A percentile compares a stretch with the other conserved stretches of the same genome.
phyloP scores from a whole-genome alignment of 1,140 invertebrate genomes.

The Rhyacophila brunnea region DNA sequence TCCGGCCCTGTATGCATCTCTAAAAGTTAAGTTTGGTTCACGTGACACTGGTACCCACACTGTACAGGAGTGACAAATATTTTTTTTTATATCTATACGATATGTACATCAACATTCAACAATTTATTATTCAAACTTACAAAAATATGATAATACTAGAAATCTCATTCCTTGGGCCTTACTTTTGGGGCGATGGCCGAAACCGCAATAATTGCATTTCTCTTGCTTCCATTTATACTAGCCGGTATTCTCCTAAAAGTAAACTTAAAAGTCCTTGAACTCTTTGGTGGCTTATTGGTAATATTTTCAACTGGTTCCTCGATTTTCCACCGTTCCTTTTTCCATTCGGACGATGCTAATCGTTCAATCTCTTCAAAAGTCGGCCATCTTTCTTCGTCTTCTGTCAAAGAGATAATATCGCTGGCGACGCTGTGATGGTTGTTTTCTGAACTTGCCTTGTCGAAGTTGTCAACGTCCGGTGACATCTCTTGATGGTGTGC shows the following conservation, averaged over 20 bases:
- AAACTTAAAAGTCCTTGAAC: conserved; percentile 27
- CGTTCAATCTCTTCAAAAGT: conserved; percentile 32
- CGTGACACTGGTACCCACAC: no score
- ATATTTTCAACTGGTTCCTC: conserved; percentile 5
- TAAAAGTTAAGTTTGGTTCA: no score
- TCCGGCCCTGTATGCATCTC: no score
- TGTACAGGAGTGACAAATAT: no score
- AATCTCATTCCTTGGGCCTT: conserved; percentile 24
- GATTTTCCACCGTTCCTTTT: conserved; percentile 27
- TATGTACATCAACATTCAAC: no score
- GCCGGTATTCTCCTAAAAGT: conserved; percentile 30
- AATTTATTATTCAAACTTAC: no score
- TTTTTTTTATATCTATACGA: no score
- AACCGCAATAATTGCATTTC: conserved; percentile 34
- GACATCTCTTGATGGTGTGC: no score
- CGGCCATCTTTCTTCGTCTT: conserved; percentile 25
- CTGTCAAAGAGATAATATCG: neutral
- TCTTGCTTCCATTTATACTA: conserved; percentile 28
- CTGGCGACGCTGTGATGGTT: no score
- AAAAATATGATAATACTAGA: no score
- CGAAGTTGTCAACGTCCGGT: no score
- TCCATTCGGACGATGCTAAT: conserved; percentile 31
- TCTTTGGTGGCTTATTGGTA: conserved; percentile 28
- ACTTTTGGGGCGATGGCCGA: conserved; percentile 27
- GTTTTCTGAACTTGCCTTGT: no score